Evolutionary conservation across 2,113 vertebrate genomes (phyloP).

Genomic region (Salvelinus alpinus): DNA sequence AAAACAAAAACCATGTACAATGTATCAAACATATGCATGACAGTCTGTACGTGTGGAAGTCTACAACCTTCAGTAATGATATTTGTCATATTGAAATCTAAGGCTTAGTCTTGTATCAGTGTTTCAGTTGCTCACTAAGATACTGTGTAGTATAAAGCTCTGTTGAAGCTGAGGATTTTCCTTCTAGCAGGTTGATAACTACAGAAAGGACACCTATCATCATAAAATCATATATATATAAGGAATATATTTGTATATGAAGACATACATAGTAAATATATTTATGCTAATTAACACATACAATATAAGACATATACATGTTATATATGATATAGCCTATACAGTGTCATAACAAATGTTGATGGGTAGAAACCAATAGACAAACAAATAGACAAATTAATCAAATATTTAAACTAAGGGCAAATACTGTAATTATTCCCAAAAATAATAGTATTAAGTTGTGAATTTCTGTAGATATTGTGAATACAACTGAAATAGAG

Average conservation of each 20-base stretch:
- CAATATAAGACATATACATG: constrained; percentile 67
- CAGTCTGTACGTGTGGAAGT: constrained; percentile 66
- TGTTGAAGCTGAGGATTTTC: constrained; percentile 6
- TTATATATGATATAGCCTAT: constrained; percentile 64
- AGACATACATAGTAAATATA: constrained; percentile 48
- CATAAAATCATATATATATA: constrained; percentile 24
- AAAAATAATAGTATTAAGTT: constrained; percentile 52
- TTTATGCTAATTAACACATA: constrained; percentile 66
- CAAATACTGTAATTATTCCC: constrained; percentile 49
- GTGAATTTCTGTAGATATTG: constrained; percentile 74
- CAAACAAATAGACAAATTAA: constrained; percentile 46
- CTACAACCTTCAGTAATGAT: constrained; percentile 50
- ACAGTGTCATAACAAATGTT: constrained; percentile 36
- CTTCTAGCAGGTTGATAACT: constrained; percentile 44
- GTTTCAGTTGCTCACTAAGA: constrained; percentile 38
- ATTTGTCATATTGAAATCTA: constrained; percentile 51
- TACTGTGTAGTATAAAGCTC: constrained; percentile 9
- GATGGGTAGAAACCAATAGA: constrained; percentile 59
- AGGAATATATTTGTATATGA: constrained; percentile 69
- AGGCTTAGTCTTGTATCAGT: constrained; percentile 43
- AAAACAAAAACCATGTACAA: constrained; percentile 46
- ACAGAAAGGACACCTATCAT: constrained; percentile 7
- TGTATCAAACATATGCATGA: constrained; percentile 69
- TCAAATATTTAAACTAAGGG: constrained; percentile 56
- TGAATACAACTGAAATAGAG: constrained; percentile 60